Base-by-base conservation (phyloP, 2,113 vertebrate genomes). In the Cephalopholis sonnerati region DNA sequence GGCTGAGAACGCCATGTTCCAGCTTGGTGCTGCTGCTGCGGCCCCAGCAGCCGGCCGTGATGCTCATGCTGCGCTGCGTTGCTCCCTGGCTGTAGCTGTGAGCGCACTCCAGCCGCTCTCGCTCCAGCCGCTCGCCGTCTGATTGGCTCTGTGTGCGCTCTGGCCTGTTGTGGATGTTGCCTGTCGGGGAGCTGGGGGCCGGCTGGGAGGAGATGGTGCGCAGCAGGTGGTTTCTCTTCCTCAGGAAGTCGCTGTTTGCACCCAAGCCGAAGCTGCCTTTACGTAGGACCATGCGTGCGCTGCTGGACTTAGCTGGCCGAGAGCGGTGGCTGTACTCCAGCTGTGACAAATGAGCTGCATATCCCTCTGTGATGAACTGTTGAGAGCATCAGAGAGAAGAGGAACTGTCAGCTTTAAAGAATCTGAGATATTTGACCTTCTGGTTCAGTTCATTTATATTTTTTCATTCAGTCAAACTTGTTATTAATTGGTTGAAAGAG, bases 241-340 rank as follows among this genome's bases (percentile, higher is more conserved):
- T 96, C 84, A 99, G 95, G 93, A 98, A 99, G 87, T 99, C 98
- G 0, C 97, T 90, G 93, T 97, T 98, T 87, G 97, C 94, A 0
- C 98, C 97, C 83, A 99, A 91, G 32, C 98, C 97, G 0, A 99
- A 99, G 95, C 98, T 99, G 93, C 98, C 96, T 68, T 99, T 99
- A 15, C 98, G 97, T 50, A 99, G 95, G 0, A 97, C 97, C 97
- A 99, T 99, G 76, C 98, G 97, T 0, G 97, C 95, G 27, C 96
- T 97, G 89, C 96, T 96, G 85, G 97, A 97, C 93, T 99, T 99
- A 78, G 98, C 97, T 0, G 98, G 98, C 9, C 98, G 96, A 0
- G 98, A 96, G 41, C 98, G 97, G 83, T 99, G 98, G 87, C 93
- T 97, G 93, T 97, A 98, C 94, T 98, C 97, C 93, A 98, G 96